Conservation (phyloP, 2,888 invertebrate species). For the Clostera curtula region DNA sequence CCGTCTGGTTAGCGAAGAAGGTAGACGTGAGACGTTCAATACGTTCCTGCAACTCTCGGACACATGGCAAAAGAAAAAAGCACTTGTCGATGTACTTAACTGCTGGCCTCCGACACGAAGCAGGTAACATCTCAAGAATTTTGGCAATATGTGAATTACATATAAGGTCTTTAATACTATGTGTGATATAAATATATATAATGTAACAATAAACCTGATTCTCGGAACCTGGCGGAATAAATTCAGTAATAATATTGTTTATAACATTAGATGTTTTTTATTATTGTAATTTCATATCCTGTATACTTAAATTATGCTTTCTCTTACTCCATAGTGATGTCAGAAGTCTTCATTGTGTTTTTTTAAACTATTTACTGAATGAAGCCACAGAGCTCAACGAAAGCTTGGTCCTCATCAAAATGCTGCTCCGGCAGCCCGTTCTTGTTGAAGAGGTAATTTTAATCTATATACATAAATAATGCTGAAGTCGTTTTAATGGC, state of each 20-base stretch:
- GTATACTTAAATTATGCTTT: not conserved
- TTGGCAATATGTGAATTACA: not conserved
- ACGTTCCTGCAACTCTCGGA: conserved; percentile 27
- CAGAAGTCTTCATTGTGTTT: conserved; percentile 45
- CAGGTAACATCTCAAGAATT: conserved; percentile 18
- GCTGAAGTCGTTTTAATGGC: not conserved
- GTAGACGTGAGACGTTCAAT: conserved; percentile 35
- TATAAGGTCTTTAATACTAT: too few relatives aligned
- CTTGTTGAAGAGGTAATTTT: conserved; percentile 42
- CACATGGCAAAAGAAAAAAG: conserved; percentile 45
- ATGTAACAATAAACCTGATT: too few relatives aligned
- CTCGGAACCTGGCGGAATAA: too few relatives aligned
- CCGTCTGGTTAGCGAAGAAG: conserved; percentile 31
- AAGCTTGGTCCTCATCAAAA: conserved; percentile 43
- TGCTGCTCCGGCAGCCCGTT: conserved; percentile 40
- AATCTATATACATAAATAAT: not conserved
- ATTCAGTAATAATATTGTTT: too few relatives aligned
- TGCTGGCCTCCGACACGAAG: conserved; percentile 50
- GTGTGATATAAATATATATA: too few relatives aligned
- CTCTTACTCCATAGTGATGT: conserved; percentile 18
- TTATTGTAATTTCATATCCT: not conserved
- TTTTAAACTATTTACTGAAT: conserved; percentile 31
- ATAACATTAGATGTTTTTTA: not conserved
- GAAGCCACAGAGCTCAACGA: conserved; percentile 28
- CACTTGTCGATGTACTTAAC: conserved; percentile 51